These are phyloP conservation scores for Scaptomyza cyrtandrae DNA, from an alignment of 2,888 invertebrate species.

Conservation along the genomic window DNA sequence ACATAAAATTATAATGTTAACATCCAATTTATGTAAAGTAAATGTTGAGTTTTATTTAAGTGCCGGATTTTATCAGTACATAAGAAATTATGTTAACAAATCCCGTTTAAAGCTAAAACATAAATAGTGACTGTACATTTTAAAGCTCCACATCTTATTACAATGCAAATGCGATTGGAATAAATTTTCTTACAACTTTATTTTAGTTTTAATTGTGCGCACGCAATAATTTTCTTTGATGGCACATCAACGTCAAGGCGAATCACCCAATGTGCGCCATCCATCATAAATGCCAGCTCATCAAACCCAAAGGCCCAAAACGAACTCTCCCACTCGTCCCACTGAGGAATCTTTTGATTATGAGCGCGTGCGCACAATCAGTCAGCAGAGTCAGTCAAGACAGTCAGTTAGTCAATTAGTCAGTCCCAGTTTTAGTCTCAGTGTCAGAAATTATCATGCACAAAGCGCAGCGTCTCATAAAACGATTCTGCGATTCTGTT, in stretches of 20 bases:
- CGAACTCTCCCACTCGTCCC: slow-evolving; percentile 22
- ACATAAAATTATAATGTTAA: not conserved
- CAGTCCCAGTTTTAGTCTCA: slow-evolving; percentile 19
- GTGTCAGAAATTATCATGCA: slow-evolving; percentile 68
- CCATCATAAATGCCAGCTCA: slow-evolving; percentile 71
- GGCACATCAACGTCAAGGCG: slow-evolving; percentile 77
- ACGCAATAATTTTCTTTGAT: slow-evolving; percentile 80
- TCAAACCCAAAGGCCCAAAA: slow-evolving; percentile 21
- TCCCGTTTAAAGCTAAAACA: not conserved
- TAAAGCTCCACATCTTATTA: too few relatives aligned
- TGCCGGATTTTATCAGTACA: not conserved
- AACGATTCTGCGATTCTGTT: slow-evolving; percentile 70
- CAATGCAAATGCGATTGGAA: slow-evolving; percentile 46
- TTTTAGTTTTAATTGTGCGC: slow-evolving; percentile 78
- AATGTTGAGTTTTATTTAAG: not conserved
- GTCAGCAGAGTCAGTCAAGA: slow-evolving; percentile 26
- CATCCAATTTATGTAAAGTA: not conserved
- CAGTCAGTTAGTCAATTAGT: slow-evolving; percentile 16
- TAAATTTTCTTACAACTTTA: slow-evolving; percentile 57
- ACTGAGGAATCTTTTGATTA: slow-evolving; percentile 64
- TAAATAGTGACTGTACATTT: not conserved
- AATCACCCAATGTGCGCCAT: slow-evolving; percentile 74
- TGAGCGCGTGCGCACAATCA: slow-evolving; percentile 79
- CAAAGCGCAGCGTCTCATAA: slow-evolving; percentile 70
- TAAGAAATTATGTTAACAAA: not conserved